Percentiles rank a stretch among this genome's conserved stretches.
These are phyloP conservation scores for Limonius californicus DNA, from an alignment of 1,140 invertebrate species.

Conservation along the genomic window DNA sequence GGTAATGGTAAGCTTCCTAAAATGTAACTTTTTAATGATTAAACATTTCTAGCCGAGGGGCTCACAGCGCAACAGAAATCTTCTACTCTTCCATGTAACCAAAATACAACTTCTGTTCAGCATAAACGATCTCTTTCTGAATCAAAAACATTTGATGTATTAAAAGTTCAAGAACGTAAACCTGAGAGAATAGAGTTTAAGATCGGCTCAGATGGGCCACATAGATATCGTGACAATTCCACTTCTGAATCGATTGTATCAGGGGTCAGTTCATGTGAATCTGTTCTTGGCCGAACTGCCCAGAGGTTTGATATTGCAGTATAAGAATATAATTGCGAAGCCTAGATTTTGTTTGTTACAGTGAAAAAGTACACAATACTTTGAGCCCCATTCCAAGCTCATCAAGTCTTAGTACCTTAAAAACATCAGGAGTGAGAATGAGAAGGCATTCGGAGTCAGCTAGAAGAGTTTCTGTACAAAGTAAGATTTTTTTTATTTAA, in stretches of 20 bases:
- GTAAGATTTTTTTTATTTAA: constrained; percentile 47
- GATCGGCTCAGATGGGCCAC: constrained; percentile 36
- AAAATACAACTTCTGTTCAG: constrained; percentile 46
- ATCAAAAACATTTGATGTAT: constrained; percentile 56
- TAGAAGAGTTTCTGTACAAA: constrained; percentile 52
- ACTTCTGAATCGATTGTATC: constrained; percentile 74
- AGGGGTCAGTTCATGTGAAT: constrained; percentile 74
- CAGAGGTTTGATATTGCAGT: constrained; percentile 52
- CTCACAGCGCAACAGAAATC: constrained; percentile 45
- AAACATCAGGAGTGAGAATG: constrained; percentile 35
- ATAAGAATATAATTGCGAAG: not conserved
- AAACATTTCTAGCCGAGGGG: constrained; percentile 3
- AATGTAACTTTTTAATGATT: not conserved
- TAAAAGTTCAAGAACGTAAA: constrained; percentile 26
- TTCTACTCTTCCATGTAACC: constrained; percentile 52
- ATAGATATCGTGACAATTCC: constrained; percentile 49
- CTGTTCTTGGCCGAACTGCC: constrained; percentile 54
- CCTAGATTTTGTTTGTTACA: constrained; percentile 8
- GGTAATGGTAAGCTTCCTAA: not conserved
- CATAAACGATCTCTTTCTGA: constrained; percentile 60
- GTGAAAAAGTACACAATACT: constrained; percentile 47
- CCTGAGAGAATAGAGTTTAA: constrained; percentile 16
- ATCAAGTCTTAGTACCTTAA: constrained; percentile 55
- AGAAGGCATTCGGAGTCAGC: constrained; percentile 48
- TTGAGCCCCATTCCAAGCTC: constrained; percentile 81